Percentiles rank a stretch among this genome's conserved stretches.
Evolutionary conservation across 2,113 vertebrate genomes (phyloP).

Genomic region (Lycaon pictus): DNA sequence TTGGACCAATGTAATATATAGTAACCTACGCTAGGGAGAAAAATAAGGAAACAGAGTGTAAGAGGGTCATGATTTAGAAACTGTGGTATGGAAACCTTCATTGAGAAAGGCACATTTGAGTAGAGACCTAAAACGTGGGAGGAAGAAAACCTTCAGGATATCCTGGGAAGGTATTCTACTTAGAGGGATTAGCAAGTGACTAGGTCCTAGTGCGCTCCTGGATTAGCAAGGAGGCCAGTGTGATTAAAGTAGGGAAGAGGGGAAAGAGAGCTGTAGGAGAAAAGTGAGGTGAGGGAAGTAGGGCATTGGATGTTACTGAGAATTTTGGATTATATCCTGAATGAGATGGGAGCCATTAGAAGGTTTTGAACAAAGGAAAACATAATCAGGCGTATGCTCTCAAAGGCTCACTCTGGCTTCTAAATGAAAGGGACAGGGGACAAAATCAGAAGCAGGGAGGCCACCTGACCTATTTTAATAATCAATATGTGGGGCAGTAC

Average conservation of each 20-base stretch:
- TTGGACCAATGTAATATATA: background rate
- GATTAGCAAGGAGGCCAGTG: background rate
- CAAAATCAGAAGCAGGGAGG: background rate
- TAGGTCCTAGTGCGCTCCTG: background rate
- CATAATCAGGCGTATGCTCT: background rate
- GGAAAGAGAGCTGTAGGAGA: background rate
- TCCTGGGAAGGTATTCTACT: background rate
- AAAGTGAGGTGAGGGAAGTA: background rate
- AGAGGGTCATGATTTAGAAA: background rate
- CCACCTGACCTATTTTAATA: background rate
- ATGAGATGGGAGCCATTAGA: background rate
- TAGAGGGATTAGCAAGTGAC: background rate
- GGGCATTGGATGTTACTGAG: background rate
- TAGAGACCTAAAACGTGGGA: background rate
- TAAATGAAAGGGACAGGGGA: background rate
- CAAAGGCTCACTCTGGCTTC: background rate
- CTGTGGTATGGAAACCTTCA: background rate
- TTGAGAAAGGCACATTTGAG: background rate
- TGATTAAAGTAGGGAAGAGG: background rate
- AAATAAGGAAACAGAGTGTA: background rate
- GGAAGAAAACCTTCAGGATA: background rate
- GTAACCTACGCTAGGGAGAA: background rate
- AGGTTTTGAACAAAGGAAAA: background rate
- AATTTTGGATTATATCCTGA: background rate
- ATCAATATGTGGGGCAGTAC: background rate